Conservation (phyloP, 2,113 vertebrate genomes). For the Morone saxatilis region DNA sequence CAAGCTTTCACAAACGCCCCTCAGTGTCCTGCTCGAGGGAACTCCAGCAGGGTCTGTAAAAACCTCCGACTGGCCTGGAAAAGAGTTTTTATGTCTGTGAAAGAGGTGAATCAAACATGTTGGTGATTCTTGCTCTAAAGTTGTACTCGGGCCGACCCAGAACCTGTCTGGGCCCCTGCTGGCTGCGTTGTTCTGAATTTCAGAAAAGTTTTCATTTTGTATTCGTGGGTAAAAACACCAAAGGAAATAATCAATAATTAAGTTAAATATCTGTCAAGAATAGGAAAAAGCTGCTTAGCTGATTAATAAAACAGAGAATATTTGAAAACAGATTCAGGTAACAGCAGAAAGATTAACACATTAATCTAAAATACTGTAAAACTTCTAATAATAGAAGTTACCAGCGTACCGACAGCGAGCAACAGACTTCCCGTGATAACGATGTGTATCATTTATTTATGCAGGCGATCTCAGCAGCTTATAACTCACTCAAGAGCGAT, state of each 20-base stretch:
- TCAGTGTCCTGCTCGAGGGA: not conserved
- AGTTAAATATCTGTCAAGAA: slow-evolving; percentile 2
- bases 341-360: not conserved
- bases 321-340: not conserved
- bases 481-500: too few relatives aligned
- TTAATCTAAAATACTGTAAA: too few relatives aligned
- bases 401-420: too few relatives aligned
- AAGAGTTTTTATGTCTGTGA: too few relatives aligned
- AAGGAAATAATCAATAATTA: slow-evolving; percentile 1
- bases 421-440: too few relatives aligned
- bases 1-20: not conserved
- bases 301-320: not conserved
- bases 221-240: not conserved
- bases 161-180: not conserved
- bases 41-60: too few relatives aligned
- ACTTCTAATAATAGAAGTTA: too few relatives aligned
- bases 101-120: too few relatives aligned
- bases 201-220: not conserved
- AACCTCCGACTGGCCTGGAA: not conserved
- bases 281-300: not conserved
- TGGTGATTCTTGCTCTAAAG: not conserved
- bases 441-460: too few relatives aligned
- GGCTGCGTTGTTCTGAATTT: not conserved
- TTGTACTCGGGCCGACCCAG: not conserved
- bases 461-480: too few relatives aligned